phyloP scores from a whole-genome alignment of 2,113 vertebrate species.

The Chascanopsetta lugubris region DNA sequence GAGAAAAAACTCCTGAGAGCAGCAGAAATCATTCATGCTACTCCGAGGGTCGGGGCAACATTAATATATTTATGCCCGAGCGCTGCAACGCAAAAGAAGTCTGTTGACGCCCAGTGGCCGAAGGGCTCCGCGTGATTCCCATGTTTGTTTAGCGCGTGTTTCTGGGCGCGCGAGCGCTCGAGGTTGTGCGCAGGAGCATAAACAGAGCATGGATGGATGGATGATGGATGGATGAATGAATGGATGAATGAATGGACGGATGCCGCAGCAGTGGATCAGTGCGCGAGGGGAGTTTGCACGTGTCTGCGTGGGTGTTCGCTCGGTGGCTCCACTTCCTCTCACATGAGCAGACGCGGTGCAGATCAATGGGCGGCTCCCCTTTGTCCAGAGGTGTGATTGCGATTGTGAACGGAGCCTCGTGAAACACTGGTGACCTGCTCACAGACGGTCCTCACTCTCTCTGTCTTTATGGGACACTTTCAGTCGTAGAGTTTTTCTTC shows the following conservation, averaged over 20 bases:
- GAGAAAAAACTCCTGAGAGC: background rate
- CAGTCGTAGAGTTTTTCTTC: too few relatives aligned
- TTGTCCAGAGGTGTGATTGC: background rate
- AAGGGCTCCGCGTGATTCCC: conserved; percentile 40
- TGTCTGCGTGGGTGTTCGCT: background rate
- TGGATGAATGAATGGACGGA: conserved; percentile 41
- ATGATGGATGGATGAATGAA: conserved; percentile 36
- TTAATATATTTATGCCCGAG: conserved; percentile 50
- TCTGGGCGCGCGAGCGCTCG: conserved; percentile 17
- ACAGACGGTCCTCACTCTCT: too few relatives aligned
- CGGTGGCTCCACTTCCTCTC: background rate
- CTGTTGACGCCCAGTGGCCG: conserved; percentile 16
- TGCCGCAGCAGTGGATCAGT: conserved; percentile 6
- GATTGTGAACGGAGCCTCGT: background rate
- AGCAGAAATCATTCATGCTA: conserved; percentile 19
- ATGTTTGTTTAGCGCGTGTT: conserved; percentile 26
- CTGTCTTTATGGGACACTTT: too few relatives aligned
- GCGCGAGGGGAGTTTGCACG: too few relatives aligned
- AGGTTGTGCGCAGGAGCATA: conserved; percentile 26
- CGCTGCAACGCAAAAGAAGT: background rate
- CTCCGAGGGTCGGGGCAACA: conserved; percentile 9
- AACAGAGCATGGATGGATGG: conserved; percentile 33
- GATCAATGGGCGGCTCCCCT: background rate
- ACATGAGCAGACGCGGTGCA: background rate
- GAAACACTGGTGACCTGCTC: too few relatives aligned